Evolutionary conservation across 2,797 vertebrate genomes (phyloP), one percentile per base, ranked within the genome.

Genomic region (Sebastes diaconus): DNA sequence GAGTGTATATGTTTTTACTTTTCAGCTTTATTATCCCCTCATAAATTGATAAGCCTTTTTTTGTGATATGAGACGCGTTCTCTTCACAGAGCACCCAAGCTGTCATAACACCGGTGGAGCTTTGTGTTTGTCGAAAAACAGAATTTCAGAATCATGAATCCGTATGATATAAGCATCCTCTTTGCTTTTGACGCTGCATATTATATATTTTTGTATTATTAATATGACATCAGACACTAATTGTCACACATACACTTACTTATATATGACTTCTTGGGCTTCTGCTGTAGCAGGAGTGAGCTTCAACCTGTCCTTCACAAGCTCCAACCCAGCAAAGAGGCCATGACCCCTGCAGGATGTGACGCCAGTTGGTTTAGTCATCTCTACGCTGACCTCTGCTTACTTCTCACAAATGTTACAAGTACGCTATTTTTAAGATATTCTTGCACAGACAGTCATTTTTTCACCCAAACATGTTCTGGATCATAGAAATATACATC

Each of bases 181-280:
- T 27, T 64, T 54, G 3, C 27, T 36, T 25, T 64, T 8, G 13
- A 69, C 34, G 32, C 25, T 64, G 29, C 14, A 24, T 42, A 10
- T 1, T 16, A 24, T 34, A 16, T 24, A 10, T 50, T 13, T 18
- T 5, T 20, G 0, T 42, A 58, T 34, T 39, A 42, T 20, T 10
- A 25, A 20, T 6, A n/a, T 22, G 27, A 58, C 30, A 52, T 46
- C 4, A 13, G 14, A 18, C n/a, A 57, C 46, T 42, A 10, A n/a
- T 52, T 59, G 16, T 27, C 13, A 36, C 13, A 66, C 39, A 13
- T 24, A 0, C 1, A 79, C 91, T 96, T 93, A 99, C 98, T 94
- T 97, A 87, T 99, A 98, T 91, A 99, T 97, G 73, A 99, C 78
- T 64, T 99, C 97, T 74, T 98, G 97, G 3, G 98, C 98, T 89